phyloP scores from a whole-genome alignment of 2,797 vertebrate genomes.

The Pitangus sulphuratus region DNA sequence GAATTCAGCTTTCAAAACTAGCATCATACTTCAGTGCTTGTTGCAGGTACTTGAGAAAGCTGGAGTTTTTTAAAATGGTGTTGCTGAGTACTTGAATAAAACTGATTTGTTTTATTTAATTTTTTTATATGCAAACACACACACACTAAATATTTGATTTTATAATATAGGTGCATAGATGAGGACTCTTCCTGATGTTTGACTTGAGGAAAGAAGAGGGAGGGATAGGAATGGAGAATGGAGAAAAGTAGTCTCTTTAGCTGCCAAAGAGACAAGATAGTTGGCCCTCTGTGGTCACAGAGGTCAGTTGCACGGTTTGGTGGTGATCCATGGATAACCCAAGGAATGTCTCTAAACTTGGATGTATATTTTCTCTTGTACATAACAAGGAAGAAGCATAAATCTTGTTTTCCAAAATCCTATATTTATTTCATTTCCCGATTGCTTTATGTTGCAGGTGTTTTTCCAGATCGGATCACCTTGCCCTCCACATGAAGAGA shows the following conservation, averaged over 20 bases:
- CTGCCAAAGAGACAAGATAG: background rate
- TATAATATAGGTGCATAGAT: background rate
- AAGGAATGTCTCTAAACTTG: background rate
- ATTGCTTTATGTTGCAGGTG: conserved; percentile 84
- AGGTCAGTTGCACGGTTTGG: background rate
- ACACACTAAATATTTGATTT: background rate
- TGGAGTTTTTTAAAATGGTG: background rate
- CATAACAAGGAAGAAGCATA: background rate
- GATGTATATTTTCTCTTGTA: background rate
- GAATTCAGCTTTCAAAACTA: conserved; percentile 1
- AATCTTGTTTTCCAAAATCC: background rate
- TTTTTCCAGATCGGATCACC: conserved; percentile 99
- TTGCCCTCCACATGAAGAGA: conserved; percentile 99
- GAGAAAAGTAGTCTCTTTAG: background rate
- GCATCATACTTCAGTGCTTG: fast-evolving
- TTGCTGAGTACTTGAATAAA: background rate
- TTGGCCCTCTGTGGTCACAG: background rate
- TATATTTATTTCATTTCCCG: background rate
- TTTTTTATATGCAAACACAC: background rate
- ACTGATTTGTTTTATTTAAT: background rate
- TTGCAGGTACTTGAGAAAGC: background rate
- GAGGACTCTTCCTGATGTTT: background rate
- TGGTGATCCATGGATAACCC: background rate
- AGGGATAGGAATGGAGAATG: background rate
- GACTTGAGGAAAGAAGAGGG: background rate